Base-by-base conservation (phyloP, 2,888 invertebrate genomes). In the Cerceris rybyensis region DNA sequence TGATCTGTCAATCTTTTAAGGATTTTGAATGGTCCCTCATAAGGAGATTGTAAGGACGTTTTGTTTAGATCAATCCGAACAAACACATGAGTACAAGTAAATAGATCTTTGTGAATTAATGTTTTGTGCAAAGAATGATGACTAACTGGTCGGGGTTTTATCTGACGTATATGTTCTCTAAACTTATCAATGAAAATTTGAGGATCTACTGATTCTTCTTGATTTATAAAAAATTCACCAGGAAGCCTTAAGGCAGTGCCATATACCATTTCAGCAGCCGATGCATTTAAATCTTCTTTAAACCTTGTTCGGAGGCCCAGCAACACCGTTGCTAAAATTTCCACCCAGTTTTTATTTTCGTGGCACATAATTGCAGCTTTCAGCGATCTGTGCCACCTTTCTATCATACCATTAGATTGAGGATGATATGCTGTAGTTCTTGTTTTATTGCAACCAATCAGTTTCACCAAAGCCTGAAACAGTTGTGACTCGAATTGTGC, bases 301-400 rank as follows among this genome's bases (percentile, higher is more conserved):
- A 55, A 43, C 6, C 67, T 57, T 0, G 77, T 73, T 6, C 83
- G 63, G 2, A 83, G 49, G 0, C 85, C 86, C 0, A 88, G 75
- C 0, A 88, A 64, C 0, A 86, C 72, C 55, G 73, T 75, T 0
- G 87, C 82, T 1, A 88, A 76, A 4, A 72, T 68, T 7, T 78
- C 71, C 4, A 50, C 41, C 86, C 46, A 46, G 13, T 46, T 13
- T 46, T 8, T 46, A 11, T 8, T 46, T 11, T 13, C 46, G 5
- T 13, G 8, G 13, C 13, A 46, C 9, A 46, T 46, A 11, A 46
- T 11, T 46, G 46, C 46, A 11, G 46, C 13, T 46, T 46, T 46
- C 46, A 46, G 46, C 5, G 46, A 46, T 46, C 46, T 46, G 13
- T 46, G 46, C 46, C 46, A 46, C 46, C 46, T 46, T 46, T 46